Evolutionary conservation across 2,888 invertebrate genomes (phyloP), one percentile per base, ranked within the genome.

Genomic region (Philonicus albiceps): DNA sequence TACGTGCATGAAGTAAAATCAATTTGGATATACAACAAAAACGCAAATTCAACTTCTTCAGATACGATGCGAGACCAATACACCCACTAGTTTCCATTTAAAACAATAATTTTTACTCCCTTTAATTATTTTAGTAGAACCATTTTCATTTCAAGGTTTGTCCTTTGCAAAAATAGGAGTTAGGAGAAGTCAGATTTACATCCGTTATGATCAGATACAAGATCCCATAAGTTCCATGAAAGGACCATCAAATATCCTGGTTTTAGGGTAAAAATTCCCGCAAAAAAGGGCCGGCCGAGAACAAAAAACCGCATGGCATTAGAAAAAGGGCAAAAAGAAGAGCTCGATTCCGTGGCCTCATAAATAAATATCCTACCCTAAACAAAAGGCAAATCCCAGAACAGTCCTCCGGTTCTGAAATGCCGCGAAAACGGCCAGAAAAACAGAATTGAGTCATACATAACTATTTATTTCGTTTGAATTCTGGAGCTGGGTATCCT

Each of bases 361-460:
- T 80, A 80, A 80, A 80, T 80, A 80, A 80, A 80, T 49, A 80
- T 80, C n/a, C 49, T n/a, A n/a, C 27, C 49, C 80, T 16, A 53
- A 80, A 80, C 80, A 80, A 80, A 74, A 80, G 80, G 31, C 43
- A 43, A 76, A 31, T 31, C 80, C 80, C 80, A 49, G 80, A 80
- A 49, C 16, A 27, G 16, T n/a, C n/a, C 49, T 19, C 11, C 22
- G 53, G 27, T 49, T 53, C 31, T 16, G n/a, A 53, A 49, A n/a
- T 8, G 27, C 49, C 53, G 53, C 80, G 80, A 80, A 80, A 80
- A 49, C 7, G 80, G 11, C 80, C 27, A 34, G 72, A 83, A 83
- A 81, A 83, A 83, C 55, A 64, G 37, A 83, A 83, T 83, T 83
- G 83, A 83, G 83, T 83, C 34, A 34, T 83, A 83, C 64, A 83